phyloP scores from a whole-genome alignment of 2,888 invertebrate genomes.

The Pogonocherus hispidulus region DNA sequence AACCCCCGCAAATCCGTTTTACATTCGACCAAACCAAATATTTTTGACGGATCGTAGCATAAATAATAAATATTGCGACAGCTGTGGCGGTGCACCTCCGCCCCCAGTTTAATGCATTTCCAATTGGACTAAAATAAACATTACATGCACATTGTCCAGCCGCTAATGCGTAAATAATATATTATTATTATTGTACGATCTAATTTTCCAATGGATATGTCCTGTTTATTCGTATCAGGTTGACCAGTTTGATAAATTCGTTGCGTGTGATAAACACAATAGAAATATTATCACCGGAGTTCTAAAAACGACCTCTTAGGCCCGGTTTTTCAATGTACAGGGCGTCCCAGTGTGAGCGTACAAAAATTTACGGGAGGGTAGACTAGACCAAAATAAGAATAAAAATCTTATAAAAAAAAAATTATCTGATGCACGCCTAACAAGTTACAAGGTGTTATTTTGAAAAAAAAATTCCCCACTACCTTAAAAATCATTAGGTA shows the following conservation, averaged over 20 bases:
- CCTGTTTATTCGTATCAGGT: background rate
- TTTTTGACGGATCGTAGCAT: background rate
- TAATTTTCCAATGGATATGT: constrained; percentile 10
- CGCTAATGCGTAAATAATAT: constrained; percentile 15
- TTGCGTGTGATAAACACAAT: too few relatives aligned
- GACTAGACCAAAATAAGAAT: too few relatives aligned
- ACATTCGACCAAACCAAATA: background rate
- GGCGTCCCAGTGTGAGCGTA: too few relatives aligned
- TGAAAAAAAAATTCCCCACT: too few relatives aligned
- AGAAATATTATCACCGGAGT: too few relatives aligned
- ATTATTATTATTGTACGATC: constrained; percentile 15
- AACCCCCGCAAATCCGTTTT: background rate
- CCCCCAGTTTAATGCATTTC: constrained; percentile 1
- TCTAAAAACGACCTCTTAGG: too few relatives aligned
- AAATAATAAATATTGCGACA: constrained; percentile 6
- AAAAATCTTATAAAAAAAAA: too few relatives aligned
- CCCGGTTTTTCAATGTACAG: too few relatives aligned
- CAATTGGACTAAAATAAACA: constrained; percentile 19
- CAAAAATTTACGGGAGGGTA: too few relatives aligned
- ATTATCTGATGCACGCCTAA: too few relatives aligned
- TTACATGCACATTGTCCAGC: constrained; percentile 5
- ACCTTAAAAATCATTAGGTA: too few relatives aligned
- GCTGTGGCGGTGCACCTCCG: background rate
- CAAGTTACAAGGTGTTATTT: too few relatives aligned
- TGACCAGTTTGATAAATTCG: background rate